These are phyloP conservation scores for Rhinella marina DNA, from an alignment of 2,797 vertebrate genomes.

Conservation along the genomic window DNA sequence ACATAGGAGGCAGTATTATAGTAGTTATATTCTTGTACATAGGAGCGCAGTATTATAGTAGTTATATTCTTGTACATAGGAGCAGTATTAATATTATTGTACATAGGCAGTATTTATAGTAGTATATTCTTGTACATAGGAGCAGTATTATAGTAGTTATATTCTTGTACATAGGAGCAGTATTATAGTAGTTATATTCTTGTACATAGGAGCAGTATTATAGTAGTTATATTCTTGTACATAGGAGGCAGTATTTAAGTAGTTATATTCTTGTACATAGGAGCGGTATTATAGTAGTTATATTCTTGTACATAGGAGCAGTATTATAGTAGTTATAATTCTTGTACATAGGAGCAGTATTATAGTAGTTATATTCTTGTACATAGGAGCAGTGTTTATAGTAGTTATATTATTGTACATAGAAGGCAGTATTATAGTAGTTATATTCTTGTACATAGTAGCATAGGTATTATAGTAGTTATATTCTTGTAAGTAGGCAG, in stretches of 20 bases:
- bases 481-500: neutral
- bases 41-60: neutral
- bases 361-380: conserved; percentile 2
- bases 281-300: too few species aligned
- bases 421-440: conserved; percentile 2
- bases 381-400: neutral
- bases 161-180: neutral
- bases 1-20: too few species aligned
- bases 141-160: neutral
- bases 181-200: conserved; percentile 7
- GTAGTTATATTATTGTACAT: too few species aligned
- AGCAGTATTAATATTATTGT: neutral
- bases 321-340: conserved; percentile 14
- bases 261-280: neutral
- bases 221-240: conserved; percentile 1
- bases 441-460: neutral
- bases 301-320: neutral
- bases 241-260: conserved; percentile 6
- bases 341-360: conserved; percentile 9
- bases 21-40: neutral
- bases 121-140: neutral
- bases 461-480: neutral
- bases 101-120: neutral
- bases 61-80: too few species aligned
- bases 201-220: neutral